Conservation (phyloP, 1,140 invertebrate species). For the Ceratina australensis region DNA sequence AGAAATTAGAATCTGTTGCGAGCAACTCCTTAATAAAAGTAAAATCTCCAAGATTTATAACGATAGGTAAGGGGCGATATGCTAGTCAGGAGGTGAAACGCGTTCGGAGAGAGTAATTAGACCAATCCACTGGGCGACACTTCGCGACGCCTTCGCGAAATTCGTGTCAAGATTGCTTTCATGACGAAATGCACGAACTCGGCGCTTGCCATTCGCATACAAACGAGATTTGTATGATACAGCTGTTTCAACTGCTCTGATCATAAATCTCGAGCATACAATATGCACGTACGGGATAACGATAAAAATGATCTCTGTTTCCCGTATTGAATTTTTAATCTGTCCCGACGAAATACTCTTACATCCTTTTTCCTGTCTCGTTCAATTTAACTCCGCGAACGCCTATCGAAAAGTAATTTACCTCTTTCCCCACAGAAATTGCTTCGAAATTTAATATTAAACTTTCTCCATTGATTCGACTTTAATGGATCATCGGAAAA, state of each 20-base stretch:
- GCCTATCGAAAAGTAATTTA: conserved; percentile 2
- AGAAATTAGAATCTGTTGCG: conserved; percentile 8
- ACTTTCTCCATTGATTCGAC: conserved; percentile 5
- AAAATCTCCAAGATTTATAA: not conserved
- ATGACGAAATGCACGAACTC: conserved; percentile 18
- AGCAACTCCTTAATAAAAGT: not conserved
- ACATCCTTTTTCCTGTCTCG: no score
- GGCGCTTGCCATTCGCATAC: conserved; percentile 2
- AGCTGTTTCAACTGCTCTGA: not conserved
- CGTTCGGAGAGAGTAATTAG: conserved; percentile 15
- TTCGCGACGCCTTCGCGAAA: not conserved
- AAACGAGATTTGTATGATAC: not conserved
- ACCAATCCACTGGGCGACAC: conserved; percentile 6
- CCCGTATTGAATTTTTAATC: no score
- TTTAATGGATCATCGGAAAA: not conserved
- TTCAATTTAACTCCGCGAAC: not conserved
- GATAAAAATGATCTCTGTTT: no score
- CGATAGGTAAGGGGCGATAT: no score
- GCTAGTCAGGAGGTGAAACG: no score
- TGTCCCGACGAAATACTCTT: no score
- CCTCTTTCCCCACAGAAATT: not conserved
- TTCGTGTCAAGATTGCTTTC: conserved; percentile 26
- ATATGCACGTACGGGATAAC: no score
- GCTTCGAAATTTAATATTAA: not conserved
- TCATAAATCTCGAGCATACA: no score